Base-by-base conservation (phyloP, 2,888 invertebrate genomes). In the Aphodius granarius region DNA sequence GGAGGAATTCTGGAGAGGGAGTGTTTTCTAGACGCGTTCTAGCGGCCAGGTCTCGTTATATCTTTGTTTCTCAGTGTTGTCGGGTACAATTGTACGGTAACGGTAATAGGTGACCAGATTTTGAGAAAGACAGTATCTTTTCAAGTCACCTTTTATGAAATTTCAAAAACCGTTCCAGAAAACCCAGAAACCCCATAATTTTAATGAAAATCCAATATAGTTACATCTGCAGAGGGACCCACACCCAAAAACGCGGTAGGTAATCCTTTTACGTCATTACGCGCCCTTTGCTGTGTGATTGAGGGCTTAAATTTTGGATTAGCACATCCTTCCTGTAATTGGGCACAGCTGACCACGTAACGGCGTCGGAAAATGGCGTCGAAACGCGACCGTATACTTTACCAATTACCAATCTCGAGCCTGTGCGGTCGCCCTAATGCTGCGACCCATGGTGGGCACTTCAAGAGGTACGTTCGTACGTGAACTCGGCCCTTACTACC, bases 271-370 rank as follows among this genome's bases (percentile, higher is more conserved):
- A 9, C 43, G 43, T 13, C 43, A 9, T 43, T 43, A 43, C 3
- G 43, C 43, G 43, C 43, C 9, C 6, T 43, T 43, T 43, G 43
- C n/a, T n/a, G n/a, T 3, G 43, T 1, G 2, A 43, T 6, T 3
- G 43, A 43, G 13, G 43, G 43, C 9, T 43, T 43, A 3, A 43
- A 43, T 43, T 43, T 43, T 43, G 13, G 43, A 43, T 43, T 43
- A 43, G 43, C 43, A 3, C 43, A 43, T 43, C 43, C 43, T 13
- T 74, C 71, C 74, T 23, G 70, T 74, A 74, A 74, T 74, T 74
- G 74, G 74, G 65, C 74, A 74, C 74, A 74, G 71, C 74, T 74
- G 74, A 74, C 74, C 74, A 71, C 74, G 71, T 74, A 74, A 74
- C 71, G 1, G 71, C 74, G 71, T 64, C 65, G 71, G 70, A 22